These are phyloP conservation scores for Pocillopora grandis DNA, from an alignment of 92 coral and sea anemone genomes.

Conservation along the genomic window DNA sequence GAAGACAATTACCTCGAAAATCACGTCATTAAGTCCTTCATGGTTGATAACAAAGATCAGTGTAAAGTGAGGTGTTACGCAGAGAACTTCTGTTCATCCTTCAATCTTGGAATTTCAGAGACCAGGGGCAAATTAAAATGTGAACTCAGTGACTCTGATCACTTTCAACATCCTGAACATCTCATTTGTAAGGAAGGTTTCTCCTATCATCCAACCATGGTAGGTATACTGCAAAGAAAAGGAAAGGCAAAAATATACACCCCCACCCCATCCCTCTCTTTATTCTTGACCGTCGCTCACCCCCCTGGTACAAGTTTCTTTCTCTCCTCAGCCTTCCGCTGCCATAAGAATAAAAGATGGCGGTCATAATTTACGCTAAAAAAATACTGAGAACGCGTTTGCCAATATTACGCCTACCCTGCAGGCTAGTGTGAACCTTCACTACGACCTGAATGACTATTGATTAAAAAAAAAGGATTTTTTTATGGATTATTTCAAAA, in stretches of 20 bases:
- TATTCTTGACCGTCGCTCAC: too few species aligned
- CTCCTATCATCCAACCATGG: conserved; percentile 14
- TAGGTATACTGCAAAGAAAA: not conserved
- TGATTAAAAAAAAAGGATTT: too few species aligned
- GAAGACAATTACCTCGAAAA: not conserved
- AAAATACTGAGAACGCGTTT: too few species aligned
- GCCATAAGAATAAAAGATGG: too few species aligned
- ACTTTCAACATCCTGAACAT: conserved; percentile 3
- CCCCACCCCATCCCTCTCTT: too few species aligned
- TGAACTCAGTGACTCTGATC: conserved; percentile 8
- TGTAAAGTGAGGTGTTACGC: conserved; percentile 20
- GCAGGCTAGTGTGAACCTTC: too few species aligned
- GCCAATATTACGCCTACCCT: too few species aligned
- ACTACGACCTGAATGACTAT: too few species aligned
- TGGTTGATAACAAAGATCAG: not conserved
- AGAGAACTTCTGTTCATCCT: not conserved
- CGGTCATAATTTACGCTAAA: too few species aligned
- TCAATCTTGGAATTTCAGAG: not conserved
- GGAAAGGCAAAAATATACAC: too few species aligned
- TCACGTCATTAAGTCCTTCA: conserved; percentile 4
- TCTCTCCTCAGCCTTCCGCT: too few species aligned
- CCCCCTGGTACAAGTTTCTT: too few species aligned
- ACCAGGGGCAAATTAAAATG: not conserved
- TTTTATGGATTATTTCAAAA: not conserved
- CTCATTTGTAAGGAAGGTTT: conserved; percentile 8